phyloP scores from a whole-genome alignment of 2,797 vertebrate species.

The Cygnus olor region DNA sequence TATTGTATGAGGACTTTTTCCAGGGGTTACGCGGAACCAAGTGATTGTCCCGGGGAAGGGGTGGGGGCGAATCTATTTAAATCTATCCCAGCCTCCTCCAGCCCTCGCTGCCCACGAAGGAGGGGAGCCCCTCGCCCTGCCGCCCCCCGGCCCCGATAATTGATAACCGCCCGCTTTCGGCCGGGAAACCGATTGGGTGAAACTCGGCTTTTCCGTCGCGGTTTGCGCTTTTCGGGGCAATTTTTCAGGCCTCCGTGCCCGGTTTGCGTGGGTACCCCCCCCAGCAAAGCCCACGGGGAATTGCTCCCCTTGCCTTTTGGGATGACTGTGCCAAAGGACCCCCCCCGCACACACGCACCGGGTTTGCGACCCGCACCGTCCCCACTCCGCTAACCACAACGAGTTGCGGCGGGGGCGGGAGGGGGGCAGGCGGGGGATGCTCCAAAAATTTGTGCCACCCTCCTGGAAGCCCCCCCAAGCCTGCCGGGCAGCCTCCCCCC shows the following conservation, averaged over 20 bases:
- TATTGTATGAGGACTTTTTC: neutral
- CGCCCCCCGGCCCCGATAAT: neutral
- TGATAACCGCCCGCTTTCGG: neutral
- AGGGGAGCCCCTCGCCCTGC: neutral
- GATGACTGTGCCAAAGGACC: neutral
- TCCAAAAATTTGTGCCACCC: neutral
- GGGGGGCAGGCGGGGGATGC: neutral
- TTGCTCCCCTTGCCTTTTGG: neutral
- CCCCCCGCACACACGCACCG: rapidly evolving
- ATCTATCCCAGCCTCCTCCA: neutral
- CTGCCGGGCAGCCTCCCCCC: neutral
- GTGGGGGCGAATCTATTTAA: neutral
- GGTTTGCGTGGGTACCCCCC: neutral
- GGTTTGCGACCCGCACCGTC: neutral
- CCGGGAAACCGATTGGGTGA: neutral
- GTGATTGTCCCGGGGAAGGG: neutral
- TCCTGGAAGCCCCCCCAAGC: neutral
- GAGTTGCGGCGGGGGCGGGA: neutral
- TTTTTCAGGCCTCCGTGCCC: neutral
- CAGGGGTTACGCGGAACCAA: neutral
- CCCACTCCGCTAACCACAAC: neutral
- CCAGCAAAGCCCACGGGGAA: neutral
- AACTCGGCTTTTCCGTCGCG: neutral
- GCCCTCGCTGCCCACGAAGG: neutral
- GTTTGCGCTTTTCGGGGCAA: neutral